Base-by-base conservation (phyloP, 2,113 vertebrate genomes). In the Dasyurus viverrinus region DNA sequence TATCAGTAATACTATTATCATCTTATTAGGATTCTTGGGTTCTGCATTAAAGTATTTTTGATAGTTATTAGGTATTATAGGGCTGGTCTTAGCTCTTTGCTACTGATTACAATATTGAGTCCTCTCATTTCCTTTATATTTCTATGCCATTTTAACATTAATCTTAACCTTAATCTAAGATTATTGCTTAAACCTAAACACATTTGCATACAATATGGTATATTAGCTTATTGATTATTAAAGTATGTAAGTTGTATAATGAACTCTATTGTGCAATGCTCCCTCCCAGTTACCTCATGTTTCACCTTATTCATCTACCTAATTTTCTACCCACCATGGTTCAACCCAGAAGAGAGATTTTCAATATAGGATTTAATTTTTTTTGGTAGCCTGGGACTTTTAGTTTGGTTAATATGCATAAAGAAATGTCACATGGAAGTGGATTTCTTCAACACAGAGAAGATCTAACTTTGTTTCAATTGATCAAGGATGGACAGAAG, bases 221-320 rank as follows among this genome's bases (percentile, higher is more conserved):
- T 84, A 84, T 84, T 90, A 48, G 47, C 10, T 90, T 90, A 50
- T 48, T 89, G 12, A 25, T 90, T 90, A 90, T 14, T 48, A 26
- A 48, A 68, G 60, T 50, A 91, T 91, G 30, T 19, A 36, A 92
- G 54, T 96, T 95, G 23, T 30, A 94, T 26, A 60, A 76, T 50
- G 11, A 90, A 1, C 25, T 93, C 95, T 93, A 0, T 55, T 94
- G 42, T 68, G 30, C 47, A 89, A 26, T 90, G 23, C 12, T 14
- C 76, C 91, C 30, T 97, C 89, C 92, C 27, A 52, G 93, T 94
- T 94, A 91, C 52, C 48, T 95, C 97, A 36, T 95, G 24, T 90
- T 90, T 90, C 84, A 52, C 60, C 48, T 54, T 3, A 0, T 89
- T 95, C 24, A 95, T 54, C 53, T 94, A 53, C 23, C 91, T 27